Evolutionary conservation across 2,113 vertebrate species (phyloP).

Genomic region (Ptilorrhoa leucosticta): DNA sequence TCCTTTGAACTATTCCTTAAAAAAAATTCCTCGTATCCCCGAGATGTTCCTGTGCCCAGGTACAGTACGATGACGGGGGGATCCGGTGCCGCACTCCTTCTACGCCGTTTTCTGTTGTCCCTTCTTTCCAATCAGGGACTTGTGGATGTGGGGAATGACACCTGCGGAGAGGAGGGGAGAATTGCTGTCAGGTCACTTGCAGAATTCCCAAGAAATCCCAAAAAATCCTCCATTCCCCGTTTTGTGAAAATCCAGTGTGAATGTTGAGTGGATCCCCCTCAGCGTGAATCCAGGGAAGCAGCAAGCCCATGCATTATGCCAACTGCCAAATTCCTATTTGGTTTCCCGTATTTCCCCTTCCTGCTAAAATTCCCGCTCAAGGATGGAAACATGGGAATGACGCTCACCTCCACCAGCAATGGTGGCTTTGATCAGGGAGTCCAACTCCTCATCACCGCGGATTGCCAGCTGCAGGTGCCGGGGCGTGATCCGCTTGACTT

Average conservation of each 20-base stretch:
- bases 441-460: constrained; percentile 95
- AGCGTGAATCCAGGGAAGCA: background rate
- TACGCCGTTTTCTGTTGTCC: constrained; percentile 98
- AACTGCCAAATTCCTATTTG: rapidly evolving
- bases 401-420: constrained; percentile 93
- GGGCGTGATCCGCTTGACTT: constrained; percentile 97
- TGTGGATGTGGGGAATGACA: constrained; percentile 98
- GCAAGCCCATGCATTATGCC: rapidly evolving
- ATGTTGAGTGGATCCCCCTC: rapidly evolving
- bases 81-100: background rate
- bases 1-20: constrained; percentile 69
- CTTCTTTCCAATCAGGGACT: constrained; percentile 98
- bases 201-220: background rate
- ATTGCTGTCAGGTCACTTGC: background rate
- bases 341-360: background rate
- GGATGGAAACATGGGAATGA: rapidly evolving
- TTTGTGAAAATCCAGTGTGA: rapidly evolving
- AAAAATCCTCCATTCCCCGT: background rate
- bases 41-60: constrained; percentile 62
- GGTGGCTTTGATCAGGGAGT: constrained; percentile 97
- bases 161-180: constrained; percentile 65
- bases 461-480: constrained; percentile 97
- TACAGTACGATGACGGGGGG: constrained; percentile 68
- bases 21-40: constrained; percentile 71
- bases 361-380: background rate